These are phyloP conservation scores for Poeciliopsis retropinna DNA, from an alignment of 2,113 vertebrate species.

Conservation along the genomic window DNA sequence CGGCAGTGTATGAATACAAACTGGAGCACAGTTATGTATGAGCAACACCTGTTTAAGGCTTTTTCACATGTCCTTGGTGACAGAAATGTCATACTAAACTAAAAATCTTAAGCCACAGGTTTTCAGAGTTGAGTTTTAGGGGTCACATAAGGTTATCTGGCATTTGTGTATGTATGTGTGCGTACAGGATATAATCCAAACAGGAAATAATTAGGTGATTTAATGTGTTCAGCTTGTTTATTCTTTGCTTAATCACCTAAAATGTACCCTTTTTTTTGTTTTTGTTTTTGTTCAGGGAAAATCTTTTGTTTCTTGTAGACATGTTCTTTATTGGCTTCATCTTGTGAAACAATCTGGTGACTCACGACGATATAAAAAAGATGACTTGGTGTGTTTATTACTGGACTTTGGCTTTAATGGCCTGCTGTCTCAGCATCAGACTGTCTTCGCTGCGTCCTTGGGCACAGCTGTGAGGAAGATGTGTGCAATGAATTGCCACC, in stretches of 20 bases:
- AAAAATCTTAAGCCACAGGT: neutral
- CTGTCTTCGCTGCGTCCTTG: conserved; percentile 46
- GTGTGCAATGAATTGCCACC: conserved; percentile 41
- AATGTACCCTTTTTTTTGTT: neutral
- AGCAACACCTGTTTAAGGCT: no score
- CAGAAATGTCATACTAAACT: no score
- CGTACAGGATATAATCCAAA: neutral
- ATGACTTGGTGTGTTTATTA: conserved; percentile 28
- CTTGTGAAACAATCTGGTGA: conserved; percentile 2
- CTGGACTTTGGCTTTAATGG: conserved; percentile 6
- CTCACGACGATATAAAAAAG: neutral
- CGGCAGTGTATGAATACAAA: no score
- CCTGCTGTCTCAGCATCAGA: neutral
- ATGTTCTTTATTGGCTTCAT: conserved; percentile 2
- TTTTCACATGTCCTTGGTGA: no score
- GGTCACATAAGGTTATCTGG: neutral
- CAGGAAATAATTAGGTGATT: neutral
- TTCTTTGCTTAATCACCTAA: neutral
- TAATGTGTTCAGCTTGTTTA: neutral
- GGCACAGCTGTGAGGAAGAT: conserved; percentile 47
- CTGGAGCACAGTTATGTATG: no score
- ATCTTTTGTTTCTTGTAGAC: neutral
- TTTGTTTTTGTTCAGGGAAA: neutral
- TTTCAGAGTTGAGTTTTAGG: neutral
- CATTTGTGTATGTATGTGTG: neutral